A percentile compares a stretch with the other conserved stretches of the same genome.
Conservation (phyloP, 1,140 invertebrate genomes). For the Drosophila kikkawai region DNA sequence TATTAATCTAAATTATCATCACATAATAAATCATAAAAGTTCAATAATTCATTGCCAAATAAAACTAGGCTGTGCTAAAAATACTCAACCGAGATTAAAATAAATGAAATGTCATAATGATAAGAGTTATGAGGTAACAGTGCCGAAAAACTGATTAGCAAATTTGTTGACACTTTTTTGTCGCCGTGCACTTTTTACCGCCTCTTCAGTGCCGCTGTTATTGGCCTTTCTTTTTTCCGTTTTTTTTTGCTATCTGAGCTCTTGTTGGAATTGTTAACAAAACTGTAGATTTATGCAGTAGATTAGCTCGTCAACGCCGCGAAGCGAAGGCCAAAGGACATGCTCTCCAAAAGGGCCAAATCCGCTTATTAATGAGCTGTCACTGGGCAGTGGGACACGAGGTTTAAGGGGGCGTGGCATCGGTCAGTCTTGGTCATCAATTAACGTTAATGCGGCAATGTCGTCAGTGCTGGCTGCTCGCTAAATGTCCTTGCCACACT, state of each 20-base stretch:
- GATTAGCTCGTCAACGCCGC: conserved; percentile 75
- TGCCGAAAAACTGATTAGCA: conserved; percentile 11
- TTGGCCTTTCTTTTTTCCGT: conserved; percentile 10
- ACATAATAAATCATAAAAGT: background rate
- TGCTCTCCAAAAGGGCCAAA: conserved; percentile 56
- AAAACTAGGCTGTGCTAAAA: background rate
- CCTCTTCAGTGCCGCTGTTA: conserved; percentile 13
- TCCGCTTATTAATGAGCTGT: conserved; percentile 81
- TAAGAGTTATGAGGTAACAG: conserved; percentile 11
- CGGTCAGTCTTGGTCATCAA: conserved; percentile 67
- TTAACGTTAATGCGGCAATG: conserved; percentile 62
- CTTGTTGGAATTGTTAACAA: conserved; percentile 74
- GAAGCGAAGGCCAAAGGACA: conserved; percentile 42
- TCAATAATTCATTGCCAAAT: background rate
- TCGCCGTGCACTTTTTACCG: conserved; percentile 12
- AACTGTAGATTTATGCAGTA: conserved; percentile 78
- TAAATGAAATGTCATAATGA: conserved; percentile 6
- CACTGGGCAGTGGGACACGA: conserved; percentile 31
- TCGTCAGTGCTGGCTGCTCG: conserved; percentile 38
- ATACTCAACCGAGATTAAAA: background rate
- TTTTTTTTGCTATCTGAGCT: conserved; percentile 27
- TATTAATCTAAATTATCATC: background rate
- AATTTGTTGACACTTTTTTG: conserved; percentile 12
- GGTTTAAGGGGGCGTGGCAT: conserved; percentile 14
- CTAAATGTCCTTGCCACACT: conserved; percentile 73